Base-by-base conservation (phyloP, 2,113 vertebrate genomes). In the Zosterops hypoxanthus region DNA sequence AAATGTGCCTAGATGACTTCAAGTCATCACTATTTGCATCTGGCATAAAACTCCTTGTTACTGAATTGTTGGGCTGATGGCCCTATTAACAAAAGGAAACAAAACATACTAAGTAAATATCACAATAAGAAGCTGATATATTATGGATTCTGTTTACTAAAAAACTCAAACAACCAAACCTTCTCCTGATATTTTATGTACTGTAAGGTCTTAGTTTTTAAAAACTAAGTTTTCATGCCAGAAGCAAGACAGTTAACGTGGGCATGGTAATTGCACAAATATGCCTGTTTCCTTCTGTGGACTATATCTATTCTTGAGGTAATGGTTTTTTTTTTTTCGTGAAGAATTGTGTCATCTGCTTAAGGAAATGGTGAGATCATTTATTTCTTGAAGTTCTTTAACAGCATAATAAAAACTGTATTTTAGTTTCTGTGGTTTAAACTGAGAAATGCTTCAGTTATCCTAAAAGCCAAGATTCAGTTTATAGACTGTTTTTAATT, bases 381-480 rank as follows among this genome's bases (percentile, higher is more conserved):
- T 97, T 86, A 95, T 96, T 96, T 92, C 90, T 97, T 70, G 2
- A 85, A 95, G 53, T 80, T 97, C 88, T 96, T 97, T 93, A 95
- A 57, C 33, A 22, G 70, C 76, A 31, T 90, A 88, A 94, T 97
- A 97, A 88, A 86, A 95, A 50, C 49, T 77, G 28, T 94, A 49
- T 83, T 97, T 91, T 76, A 63, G 73, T 92, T 90, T 59, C 59
- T 44, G 19, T 52, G 71, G 36, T 87, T 86, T 95, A 81, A 94
- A 68, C 25, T 79, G 44, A 94, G 85, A 22, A 90, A 63, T 77
- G 33, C 29, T 90, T 55, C 47, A 63, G 39, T 95, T 83, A 76
- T 83, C 33, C 41, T 56, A 52, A 92, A 89, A 94, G 76, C 68
- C 8, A 64, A 49, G 26, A 36, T 82, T 86, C 33, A 86, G 73